Evolutionary conservation across 1,140 invertebrate species (phyloP).

Genomic region (Reticulitermes speratus): DNA sequence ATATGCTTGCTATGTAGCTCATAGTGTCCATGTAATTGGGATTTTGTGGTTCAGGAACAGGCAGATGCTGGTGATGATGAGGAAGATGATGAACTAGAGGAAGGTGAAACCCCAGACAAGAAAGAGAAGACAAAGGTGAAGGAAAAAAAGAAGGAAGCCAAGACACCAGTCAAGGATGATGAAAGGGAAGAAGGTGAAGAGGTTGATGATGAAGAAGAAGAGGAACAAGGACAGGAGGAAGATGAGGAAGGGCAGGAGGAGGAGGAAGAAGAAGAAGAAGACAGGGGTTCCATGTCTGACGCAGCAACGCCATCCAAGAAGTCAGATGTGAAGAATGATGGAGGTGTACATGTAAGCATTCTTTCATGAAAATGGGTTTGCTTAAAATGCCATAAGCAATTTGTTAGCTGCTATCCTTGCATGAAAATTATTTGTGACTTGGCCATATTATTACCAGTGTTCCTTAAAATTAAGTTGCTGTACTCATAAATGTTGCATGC

Average conservation of each 20-base stretch:
- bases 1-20: no score
- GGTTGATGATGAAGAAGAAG: slow-evolving; percentile 39
- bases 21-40: no score
- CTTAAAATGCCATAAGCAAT: no score
- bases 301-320: slow-evolving; percentile 26
- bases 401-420: no score
- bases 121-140: slow-evolving; percentile 44
- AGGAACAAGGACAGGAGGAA: slow-evolving; percentile 42
- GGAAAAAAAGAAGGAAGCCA: slow-evolving; percentile 44
- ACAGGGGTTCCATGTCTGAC: slow-evolving; percentile 44
- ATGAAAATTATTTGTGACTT: no score
- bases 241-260: slow-evolving; percentile 48
- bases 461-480: no score
- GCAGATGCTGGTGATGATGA: slow-evolving; percentile 36
- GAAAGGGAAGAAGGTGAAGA: slow-evolving; percentile 50
- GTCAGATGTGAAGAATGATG: slow-evolving; percentile 27
- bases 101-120: slow-evolving; percentile 41
- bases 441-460: no score
- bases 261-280: slow-evolving; percentile 43
- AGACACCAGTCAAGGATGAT: slow-evolving; percentile 44
- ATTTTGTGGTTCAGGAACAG: not conserved
- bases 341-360: slow-evolving; percentile 29
- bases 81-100: slow-evolving; percentile 31
- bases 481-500: no score
- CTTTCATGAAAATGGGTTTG: not conserved